phyloP scores from a whole-genome alignment of 2,888 invertebrate genomes.

The Gymnocheta viridis region DNA sequence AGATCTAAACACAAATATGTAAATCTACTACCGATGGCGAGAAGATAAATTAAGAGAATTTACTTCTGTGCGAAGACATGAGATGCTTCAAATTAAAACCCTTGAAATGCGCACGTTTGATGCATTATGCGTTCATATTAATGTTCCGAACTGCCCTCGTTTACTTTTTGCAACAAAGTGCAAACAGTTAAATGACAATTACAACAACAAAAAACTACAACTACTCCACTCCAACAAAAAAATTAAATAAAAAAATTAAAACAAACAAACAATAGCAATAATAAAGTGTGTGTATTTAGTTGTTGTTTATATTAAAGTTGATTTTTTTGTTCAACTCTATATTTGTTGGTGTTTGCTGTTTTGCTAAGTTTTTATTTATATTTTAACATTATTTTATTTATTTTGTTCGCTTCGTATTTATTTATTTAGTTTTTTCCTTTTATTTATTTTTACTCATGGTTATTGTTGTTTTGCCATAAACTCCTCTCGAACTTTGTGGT shows the following conservation, averaged over 20 bases:
- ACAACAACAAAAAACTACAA: slow-evolving; percentile 62
- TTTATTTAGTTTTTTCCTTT: slow-evolving; percentile 37
- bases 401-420: slow-evolving; percentile 42
- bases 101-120: neutral
- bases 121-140: neutral
- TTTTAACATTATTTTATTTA: slow-evolving; percentile 48
- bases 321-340: slow-evolving; percentile 32
- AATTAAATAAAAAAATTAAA: neutral
- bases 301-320: slow-evolving; percentile 52
- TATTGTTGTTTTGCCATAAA: slow-evolving; percentile 52
- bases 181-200: slow-evolving; percentile 71
- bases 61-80: neutral
- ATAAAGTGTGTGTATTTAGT: slow-evolving; percentile 28
- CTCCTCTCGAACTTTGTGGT: slow-evolving; percentile 28
- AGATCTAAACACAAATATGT: too few relatives aligned
- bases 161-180: slow-evolving; percentile 43
- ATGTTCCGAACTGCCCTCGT: slow-evolving; percentile 15
- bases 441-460: slow-evolving; percentile 52
- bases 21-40: too few relatives aligned
- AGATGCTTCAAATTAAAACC: too few relatives aligned
- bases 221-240: slow-evolving; percentile 55
- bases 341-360: slow-evolving; percentile 4
- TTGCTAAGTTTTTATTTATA: slow-evolving; percentile 65
- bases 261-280: slow-evolving; percentile 59
- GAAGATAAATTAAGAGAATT: too few relatives aligned